phyloP scores from a whole-genome alignment of 2,113 vertebrate species.

The Ahaetulla prasina region DNA sequence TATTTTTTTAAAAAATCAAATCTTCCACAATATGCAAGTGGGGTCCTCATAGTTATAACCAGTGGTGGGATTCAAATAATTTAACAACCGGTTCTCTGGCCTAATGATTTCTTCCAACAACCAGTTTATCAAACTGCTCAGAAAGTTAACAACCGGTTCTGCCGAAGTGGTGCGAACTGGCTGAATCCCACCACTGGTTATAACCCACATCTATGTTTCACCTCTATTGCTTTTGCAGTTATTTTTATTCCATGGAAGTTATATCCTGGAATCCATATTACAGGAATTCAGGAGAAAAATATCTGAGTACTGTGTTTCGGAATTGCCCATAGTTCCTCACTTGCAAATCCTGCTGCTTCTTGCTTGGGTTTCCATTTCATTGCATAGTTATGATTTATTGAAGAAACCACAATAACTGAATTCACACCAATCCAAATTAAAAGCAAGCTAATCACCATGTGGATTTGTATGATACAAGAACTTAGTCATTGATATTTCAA shows the following conservation, averaged over 20 bases:
- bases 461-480: background rate
- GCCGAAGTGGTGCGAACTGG: too few relatives aligned
- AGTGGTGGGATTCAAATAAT: too few relatives aligned
- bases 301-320: background rate
- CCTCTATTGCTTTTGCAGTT: background rate
- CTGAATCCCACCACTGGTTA: too few relatives aligned
- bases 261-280: background rate
- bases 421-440: background rate
- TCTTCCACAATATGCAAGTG: background rate
- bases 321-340: background rate
- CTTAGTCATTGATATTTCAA: background rate
- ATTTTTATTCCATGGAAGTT: background rate
- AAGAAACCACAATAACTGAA: background rate
- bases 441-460: background rate
- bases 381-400: background rate
- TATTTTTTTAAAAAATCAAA: background rate
- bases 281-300: background rate
- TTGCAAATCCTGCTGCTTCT: background rate
- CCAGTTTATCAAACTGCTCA: too few relatives aligned
- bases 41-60: background rate
- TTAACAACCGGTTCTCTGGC: too few relatives aligned
- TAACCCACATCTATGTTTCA: background rate
- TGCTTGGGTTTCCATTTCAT: background rate
- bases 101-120: too few relatives aligned
- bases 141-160: too few relatives aligned